These are phyloP conservation scores for Acanthis flammea DNA, from an alignment of 2,797 vertebrate species.

Conservation along the genomic window DNA sequence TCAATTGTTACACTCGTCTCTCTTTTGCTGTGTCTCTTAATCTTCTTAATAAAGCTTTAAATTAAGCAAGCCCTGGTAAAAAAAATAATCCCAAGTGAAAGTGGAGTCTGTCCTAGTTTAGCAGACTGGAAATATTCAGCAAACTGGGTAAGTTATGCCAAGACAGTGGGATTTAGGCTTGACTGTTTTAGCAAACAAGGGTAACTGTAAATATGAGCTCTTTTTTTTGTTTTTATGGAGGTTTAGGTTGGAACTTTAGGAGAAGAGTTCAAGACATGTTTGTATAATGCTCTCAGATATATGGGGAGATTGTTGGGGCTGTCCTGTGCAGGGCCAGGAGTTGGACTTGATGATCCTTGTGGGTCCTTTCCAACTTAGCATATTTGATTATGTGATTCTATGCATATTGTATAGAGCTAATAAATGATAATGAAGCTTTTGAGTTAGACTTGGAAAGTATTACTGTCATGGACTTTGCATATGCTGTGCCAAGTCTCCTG, in stretches of 20 bases:
- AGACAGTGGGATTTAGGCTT: background rate
- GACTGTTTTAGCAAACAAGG: background rate
- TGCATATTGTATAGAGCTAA: background rate
- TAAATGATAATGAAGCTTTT: background rate
- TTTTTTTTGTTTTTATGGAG: background rate
- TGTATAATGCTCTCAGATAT: background rate
- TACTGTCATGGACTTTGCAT: background rate
- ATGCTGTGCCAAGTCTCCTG: background rate
- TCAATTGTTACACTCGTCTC: accelerated
- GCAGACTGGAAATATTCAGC: background rate
- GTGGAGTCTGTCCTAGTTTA: background rate
- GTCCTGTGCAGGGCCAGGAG: background rate
- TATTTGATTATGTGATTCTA: background rate
- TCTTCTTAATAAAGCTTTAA: background rate
- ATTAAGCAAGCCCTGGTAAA: background rate
- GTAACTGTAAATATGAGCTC: background rate
- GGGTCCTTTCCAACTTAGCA: background rate
- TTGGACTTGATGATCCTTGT: background rate
- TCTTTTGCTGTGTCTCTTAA: background rate
- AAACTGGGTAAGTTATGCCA: background rate
- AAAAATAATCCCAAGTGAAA: background rate
- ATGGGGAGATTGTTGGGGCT: background rate
- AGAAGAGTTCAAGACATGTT: background rate
- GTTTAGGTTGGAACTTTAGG: background rate
- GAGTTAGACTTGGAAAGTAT: background rate